These are phyloP conservation scores for Hydrocynus forskahlii DNA, from an alignment of 2,797 vertebrate genomes.

Conservation along the genomic window DNA sequence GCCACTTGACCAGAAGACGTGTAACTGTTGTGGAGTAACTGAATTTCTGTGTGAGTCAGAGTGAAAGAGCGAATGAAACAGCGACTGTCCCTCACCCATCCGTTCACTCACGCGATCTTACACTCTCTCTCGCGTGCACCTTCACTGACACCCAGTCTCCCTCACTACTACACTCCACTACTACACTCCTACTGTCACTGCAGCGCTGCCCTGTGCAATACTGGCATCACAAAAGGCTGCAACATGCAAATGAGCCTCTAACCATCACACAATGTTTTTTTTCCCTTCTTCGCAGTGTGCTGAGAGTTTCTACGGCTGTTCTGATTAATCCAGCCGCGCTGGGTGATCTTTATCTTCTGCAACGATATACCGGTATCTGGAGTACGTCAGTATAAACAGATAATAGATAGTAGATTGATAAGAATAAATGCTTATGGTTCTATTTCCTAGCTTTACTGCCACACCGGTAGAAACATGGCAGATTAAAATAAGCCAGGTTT, in stretches of 20 bases:
- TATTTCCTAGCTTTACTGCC: too few relatives aligned
- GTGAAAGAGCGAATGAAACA: conserved; percentile 35
- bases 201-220: neutral
- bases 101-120: neutral
- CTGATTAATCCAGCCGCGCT: neutral
- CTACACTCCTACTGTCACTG: neutral
- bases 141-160: neutral
- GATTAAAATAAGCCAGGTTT: too few relatives aligned
- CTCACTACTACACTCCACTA: too few relatives aligned
- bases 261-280: neutral
- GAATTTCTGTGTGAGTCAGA: conserved; percentile 69
- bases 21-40: conserved; percentile 68
- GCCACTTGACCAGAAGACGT: conserved; percentile 47
- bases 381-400: too few relatives aligned
- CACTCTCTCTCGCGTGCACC: neutral
- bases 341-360: too few relatives aligned
- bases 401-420: too few relatives aligned
- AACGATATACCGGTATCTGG: too few relatives aligned
- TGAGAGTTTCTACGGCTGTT: neutral
- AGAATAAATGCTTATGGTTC: too few relatives aligned
- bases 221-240: neutral
- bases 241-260: neutral
- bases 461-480: too few relatives aligned
- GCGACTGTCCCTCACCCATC: conserved; percentile 43
- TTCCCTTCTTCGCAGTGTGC: neutral